Conservation (phyloP, 2,113 vertebrate genomes). For the Tapirus terrestris region DNA sequence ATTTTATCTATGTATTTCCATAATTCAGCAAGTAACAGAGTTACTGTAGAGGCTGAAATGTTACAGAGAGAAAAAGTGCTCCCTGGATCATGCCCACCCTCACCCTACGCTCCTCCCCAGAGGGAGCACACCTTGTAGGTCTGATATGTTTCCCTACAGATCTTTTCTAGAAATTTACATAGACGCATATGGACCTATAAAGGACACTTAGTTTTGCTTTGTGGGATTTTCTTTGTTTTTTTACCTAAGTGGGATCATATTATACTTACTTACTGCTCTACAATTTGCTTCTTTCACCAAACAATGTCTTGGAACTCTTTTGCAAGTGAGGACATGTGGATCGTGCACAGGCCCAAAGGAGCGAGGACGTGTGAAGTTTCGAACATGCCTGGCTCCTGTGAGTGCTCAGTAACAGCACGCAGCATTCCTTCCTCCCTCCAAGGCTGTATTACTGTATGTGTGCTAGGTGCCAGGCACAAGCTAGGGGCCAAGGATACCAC, state of each 20-base stretch:
- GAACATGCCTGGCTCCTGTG: background rate
- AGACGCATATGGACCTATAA: accelerated
- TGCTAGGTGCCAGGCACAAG: background rate
- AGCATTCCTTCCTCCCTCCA: background rate
- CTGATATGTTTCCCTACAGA: background rate
- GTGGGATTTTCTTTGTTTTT: background rate
- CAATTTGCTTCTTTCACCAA: background rate
- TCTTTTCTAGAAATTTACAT: background rate
- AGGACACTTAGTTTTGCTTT: background rate
- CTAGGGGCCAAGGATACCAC: background rate
- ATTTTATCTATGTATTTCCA: background rate
- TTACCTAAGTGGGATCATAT: background rate
- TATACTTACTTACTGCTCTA: background rate
- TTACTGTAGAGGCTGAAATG: background rate
- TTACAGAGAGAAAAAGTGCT: background rate
- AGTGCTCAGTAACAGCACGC: background rate
- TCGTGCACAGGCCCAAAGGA: background rate
- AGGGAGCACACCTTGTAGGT: background rate
- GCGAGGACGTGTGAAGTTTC: accelerated
- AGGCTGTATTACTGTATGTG: accelerated
- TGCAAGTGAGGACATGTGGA: background rate
- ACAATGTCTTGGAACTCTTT: background rate
- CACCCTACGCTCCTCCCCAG: background rate
- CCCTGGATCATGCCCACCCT: no score
- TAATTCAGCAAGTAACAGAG: background rate